These are phyloP conservation scores for Symphodus melops DNA, from an alignment of 2,113 vertebrate species.

Conservation along the genomic window DNA sequence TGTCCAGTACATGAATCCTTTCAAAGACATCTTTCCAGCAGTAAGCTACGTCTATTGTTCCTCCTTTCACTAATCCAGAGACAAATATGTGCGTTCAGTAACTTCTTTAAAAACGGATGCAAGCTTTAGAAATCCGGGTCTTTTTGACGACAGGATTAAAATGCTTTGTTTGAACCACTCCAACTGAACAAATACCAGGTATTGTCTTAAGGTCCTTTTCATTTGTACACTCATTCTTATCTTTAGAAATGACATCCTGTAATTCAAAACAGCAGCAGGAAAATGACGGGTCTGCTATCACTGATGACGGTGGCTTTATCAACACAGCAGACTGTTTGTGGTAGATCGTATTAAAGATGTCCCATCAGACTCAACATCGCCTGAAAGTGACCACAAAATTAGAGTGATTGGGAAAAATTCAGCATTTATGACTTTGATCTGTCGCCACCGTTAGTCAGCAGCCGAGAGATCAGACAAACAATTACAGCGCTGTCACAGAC, in stretches of 20 bases:
- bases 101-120: background rate
- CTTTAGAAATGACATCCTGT: background rate
- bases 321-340: too few relatives aligned
- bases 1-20: background rate
- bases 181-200: background rate
- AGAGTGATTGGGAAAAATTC: too few relatives aligned
- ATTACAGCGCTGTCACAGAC: too few relatives aligned
- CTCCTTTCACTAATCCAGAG: background rate
- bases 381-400: too few relatives aligned
- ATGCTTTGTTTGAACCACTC: background rate
- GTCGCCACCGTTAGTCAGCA: too few relatives aligned
- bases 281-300: background rate
- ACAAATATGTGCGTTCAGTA: background rate
- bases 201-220: background rate
- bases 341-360: too few relatives aligned
- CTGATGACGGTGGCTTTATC: too few relatives aligned
- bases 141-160: background rate
- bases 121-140: background rate
- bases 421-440: too few relatives aligned
- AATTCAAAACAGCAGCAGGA: background rate
- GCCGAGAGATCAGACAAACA: too few relatives aligned
- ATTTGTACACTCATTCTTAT: background rate
- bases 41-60: background rate
- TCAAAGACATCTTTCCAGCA: background rate
- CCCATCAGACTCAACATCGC: too few relatives aligned